A percentile compares a stretch with the other conserved stretches of the same genome.
Evolutionary conservation across 2,113 vertebrate genomes (phyloP).

Genomic region (Coryphaenoides rupestris): DNA sequence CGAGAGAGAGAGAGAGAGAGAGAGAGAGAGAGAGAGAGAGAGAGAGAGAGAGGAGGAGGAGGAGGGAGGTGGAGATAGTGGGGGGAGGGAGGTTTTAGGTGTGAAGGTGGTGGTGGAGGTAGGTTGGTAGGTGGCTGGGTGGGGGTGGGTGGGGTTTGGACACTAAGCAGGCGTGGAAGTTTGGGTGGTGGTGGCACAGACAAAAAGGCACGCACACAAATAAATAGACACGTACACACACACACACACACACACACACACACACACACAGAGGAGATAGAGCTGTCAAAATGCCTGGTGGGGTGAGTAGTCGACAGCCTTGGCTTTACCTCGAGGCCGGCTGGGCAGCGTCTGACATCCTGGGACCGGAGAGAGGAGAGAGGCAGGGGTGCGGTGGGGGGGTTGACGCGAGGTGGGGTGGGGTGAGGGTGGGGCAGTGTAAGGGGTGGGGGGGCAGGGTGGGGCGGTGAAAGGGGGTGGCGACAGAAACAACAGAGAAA

Average conservation of each 20-base stretch:
- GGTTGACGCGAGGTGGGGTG: no score
- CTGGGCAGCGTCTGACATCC: conserved; percentile 99
- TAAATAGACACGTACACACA: no score
- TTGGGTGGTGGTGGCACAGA: conserved; percentile 53
- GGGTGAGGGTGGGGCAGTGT: conserved; percentile 66
- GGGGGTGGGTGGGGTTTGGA: conserved; percentile 44
- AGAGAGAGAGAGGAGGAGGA: no score
- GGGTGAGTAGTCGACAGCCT: conserved; percentile 87
- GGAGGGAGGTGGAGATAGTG: no score
- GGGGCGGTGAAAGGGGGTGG: conserved; percentile 18
- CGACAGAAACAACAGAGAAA: conserved; percentile 40
- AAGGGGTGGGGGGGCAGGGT: conserved; percentile 59
- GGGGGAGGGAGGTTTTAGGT: not conserved
- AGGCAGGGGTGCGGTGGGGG: conserved; percentile 23
- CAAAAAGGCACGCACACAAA: conserved; percentile 23
- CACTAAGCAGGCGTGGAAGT: conserved; percentile 66
- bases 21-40: conserved; percentile 8
- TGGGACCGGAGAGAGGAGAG: conserved; percentile 64
- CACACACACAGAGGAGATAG: conserved; percentile 68
- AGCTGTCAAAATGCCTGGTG: conserved; percentile 75
- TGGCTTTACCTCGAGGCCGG: conserved; percentile 97
- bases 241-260: no score
- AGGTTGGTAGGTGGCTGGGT: conserved; percentile 43
- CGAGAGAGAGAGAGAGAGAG: no score
- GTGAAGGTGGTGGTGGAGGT: no score